Percentiles rank a stretch among this genome's conserved stretches.
Evolutionary conservation across 35 echinoderm and acorn worm genomes (phyloP).

Genomic region (Antedon bifida): DNA sequence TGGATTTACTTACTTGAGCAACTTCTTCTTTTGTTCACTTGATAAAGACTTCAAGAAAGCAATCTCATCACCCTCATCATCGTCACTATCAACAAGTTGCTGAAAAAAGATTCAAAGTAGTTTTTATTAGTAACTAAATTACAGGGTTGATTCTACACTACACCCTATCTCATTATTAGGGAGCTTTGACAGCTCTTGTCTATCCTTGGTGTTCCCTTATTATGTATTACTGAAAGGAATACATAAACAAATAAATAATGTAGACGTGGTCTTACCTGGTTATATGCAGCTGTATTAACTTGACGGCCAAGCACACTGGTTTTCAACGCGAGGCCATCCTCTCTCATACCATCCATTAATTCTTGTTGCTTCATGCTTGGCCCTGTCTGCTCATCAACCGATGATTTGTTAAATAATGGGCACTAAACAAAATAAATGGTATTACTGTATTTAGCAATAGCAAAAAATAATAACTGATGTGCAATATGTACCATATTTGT

Average conservation of each 20-base stretch:
- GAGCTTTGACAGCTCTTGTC: too few relatives aligned
- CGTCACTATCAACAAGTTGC: conserved; percentile 73
- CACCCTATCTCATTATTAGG: too few relatives aligned
- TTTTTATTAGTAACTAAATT: too few relatives aligned
- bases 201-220: too few relatives aligned
- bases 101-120: not conserved
- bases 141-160: too few relatives aligned
- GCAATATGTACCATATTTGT: too few relatives aligned
- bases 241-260: not conserved
- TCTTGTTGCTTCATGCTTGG: conserved; percentile 50
- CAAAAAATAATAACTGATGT: too few relatives aligned
- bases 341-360: conserved; percentile 81
- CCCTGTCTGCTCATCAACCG: conserved; percentile 29
- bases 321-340: conserved; percentile 67
- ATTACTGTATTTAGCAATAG: too few relatives aligned
- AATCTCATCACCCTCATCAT: conserved; percentile 62
- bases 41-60: conserved; percentile 82
- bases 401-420: conserved; percentile 60
- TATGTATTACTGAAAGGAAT: not conserved
- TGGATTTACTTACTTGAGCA: conserved; percentile 90
- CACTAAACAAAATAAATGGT: conserved; percentile 45
- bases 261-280: conserved; percentile 40
- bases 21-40: conserved; percentile 89
- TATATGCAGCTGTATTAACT: conserved; percentile 32
- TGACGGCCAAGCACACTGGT: conserved; percentile 75